phyloP scores from a whole-genome alignment of 2,888 invertebrate species.

The Drosophila neutralis region DNA sequence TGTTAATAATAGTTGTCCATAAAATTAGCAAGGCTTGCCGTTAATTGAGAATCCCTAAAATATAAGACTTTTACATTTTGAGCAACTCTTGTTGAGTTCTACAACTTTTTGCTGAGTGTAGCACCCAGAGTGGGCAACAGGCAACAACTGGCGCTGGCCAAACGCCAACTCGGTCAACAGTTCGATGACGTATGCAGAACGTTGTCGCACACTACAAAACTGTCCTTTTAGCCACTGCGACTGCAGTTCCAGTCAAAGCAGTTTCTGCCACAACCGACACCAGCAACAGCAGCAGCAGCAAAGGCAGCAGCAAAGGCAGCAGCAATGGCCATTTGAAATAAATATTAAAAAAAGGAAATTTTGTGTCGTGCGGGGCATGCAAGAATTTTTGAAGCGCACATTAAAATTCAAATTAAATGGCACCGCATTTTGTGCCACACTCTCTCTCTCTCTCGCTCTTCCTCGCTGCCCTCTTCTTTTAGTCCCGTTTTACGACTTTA shows the following conservation, averaged over 20 bases:
- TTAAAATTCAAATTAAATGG: slow-evolving; percentile 73
- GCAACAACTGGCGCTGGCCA: slow-evolving; percentile 73
- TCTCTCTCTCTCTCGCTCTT: background rate
- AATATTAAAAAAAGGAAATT: slow-evolving; percentile 60
- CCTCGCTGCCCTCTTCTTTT: background rate
- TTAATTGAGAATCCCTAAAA: too few species aligned
- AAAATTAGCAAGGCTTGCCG: too few species aligned
- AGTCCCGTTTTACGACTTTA: slow-evolving; percentile 48
- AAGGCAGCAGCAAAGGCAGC: slow-evolving; percentile 11
- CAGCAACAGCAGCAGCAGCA: slow-evolving; percentile 11
- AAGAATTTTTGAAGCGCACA: slow-evolving; percentile 60
- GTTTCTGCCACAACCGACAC: slow-evolving; percentile 9
- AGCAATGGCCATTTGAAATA: slow-evolving; percentile 52
- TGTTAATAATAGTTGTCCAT: too few species aligned
- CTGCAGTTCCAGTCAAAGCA: slow-evolving; percentile 35
- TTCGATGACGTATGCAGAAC: slow-evolving; percentile 80
- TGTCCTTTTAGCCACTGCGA: slow-evolving; percentile 29
- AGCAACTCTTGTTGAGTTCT: background rate
- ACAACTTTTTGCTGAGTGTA: background rate
- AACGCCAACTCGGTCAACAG: slow-evolving; percentile 79
- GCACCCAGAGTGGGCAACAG: slow-evolving; percentile 54
- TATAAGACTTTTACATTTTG: background rate
- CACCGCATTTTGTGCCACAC: slow-evolving; percentile 34
- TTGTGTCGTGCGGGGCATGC: slow-evolving; percentile 49
- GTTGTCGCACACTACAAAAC: slow-evolving; percentile 40